Base-by-base conservation (phyloP, 2,888 invertebrate species). In the Lepidochitona cinerea region DNA sequence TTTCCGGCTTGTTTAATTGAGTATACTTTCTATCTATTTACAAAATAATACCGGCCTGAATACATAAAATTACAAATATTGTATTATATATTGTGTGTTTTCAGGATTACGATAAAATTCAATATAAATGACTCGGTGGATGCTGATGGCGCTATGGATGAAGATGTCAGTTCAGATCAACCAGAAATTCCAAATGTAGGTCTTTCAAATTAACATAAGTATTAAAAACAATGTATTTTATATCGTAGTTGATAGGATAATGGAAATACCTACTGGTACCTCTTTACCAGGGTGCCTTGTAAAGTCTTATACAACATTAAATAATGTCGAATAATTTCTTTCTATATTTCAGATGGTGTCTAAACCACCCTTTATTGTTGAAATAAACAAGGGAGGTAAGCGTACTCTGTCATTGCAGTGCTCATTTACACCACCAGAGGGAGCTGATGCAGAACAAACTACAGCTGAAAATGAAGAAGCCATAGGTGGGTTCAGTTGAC, bases 101-200 rank as follows among this genome's bases (percentile, higher is more conserved):
- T 7, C 85, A 95, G 95, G 78, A 93, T 97, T 77, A 93, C 93
- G 69, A 93, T 98, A 64, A 94, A 93, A 72, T 95, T 98, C 90
- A 98, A 97, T 89, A 95, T 99, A 0, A 99, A 98, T 90, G 97
- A 98, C 91, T 96, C 97, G 0, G 97, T 98, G 0, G 97, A 97
- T 88, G 93, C 96, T 0, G 96, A 96, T 70, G 86, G 76, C 4
- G 37, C 23, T 26, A 29, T 14, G 5, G 64, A 33, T 14, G 18
- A 49, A 4, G 49, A 49, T 23, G n/a, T n/a, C n/a, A 7, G 49
- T 7, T n/a, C n/a, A n/a, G n/a, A n/a, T n/a, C 49, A 49, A 49
- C n/a, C n/a, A 2, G 49, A 49, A 49, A 49, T 49, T n/a, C 49
- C 49, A 18, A 49, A 49, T 49, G 49, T 49, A 49, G 23, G 49